A percentile compares a stretch with the other conserved stretches of the same genome.
Conservation (phyloP, 2,888 invertebrate species). For the Agonopterix alstromeriana region DNA sequence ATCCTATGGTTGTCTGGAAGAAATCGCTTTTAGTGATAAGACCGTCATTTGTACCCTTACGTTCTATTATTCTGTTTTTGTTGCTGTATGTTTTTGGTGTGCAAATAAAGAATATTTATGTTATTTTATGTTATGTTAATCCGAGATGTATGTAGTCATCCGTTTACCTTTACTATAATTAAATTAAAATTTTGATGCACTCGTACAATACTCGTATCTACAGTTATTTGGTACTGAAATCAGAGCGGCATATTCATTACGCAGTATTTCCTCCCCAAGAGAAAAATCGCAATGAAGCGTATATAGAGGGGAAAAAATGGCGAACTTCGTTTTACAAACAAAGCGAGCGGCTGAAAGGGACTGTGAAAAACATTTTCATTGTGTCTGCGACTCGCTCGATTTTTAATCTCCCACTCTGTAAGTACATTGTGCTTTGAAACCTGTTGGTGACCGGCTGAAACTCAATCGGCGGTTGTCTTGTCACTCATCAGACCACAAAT, state of each 20-base stretch:
- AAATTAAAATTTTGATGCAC: conserved; percentile 33
- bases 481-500: neutral
- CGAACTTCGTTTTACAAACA: conserved; percentile 73
- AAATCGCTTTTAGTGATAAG: no score
- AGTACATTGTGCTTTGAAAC: conserved; percentile 63
- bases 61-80: no score
- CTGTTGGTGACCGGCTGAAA: conserved; percentile 41
- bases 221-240: conserved; percentile 29
- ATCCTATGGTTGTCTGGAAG: no score
- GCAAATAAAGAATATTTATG: no score
- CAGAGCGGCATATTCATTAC: conserved; percentile 45
- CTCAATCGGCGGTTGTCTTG: conserved; percentile 32
- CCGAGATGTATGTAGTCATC: no score
- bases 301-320: conserved; percentile 49
- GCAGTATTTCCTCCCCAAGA: conserved; percentile 50
- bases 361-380: conserved; percentile 72
- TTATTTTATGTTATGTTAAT: no score
- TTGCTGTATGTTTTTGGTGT: no score
- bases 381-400: conserved; percentile 70
- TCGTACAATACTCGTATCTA: conserved; percentile 15
- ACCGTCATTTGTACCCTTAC: no score
- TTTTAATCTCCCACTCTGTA: conserved; percentile 69
- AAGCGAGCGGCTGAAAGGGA: conserved; percentile 63
- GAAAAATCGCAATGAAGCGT: conserved; percentile 57
- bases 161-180: neutral